Conservation (phyloP, 2,888 invertebrate species). For the Drosophila seclusa region DNA sequence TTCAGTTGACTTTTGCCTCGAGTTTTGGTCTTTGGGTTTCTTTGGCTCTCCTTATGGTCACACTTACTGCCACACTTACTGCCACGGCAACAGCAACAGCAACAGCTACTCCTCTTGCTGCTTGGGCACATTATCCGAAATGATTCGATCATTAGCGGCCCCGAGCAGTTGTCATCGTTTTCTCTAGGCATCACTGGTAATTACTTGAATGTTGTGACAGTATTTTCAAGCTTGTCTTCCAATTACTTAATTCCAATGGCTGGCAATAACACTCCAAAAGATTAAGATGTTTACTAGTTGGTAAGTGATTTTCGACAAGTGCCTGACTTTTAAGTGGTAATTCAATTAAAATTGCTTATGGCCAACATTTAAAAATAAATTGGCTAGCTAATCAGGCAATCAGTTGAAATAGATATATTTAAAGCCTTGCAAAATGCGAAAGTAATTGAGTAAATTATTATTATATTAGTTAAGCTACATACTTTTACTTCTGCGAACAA, state of each 20-base stretch:
- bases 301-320: slow-evolving; percentile 45
- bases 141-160: slow-evolving; percentile 79
- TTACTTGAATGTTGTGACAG: slow-evolving; percentile 78
- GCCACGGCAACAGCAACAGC: slow-evolving; percentile 35
- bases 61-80: slow-evolving; percentile 51
- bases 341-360: neutral
- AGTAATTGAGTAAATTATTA: neutral
- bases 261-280: slow-evolving; percentile 53
- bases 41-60: slow-evolving; percentile 64
- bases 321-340: slow-evolving; percentile 3
- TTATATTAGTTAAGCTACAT: neutral
- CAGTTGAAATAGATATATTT: neutral
- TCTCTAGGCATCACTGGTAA: slow-evolving; percentile 73
- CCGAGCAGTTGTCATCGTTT: slow-evolving; percentile 50
- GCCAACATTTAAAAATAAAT: neutral
- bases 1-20: slow-evolving; percentile 75
- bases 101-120: slow-evolving; percentile 25
- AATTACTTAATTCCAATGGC: slow-evolving; percentile 75
- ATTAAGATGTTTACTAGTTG: slow-evolving; percentile 38
- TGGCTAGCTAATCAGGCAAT: neutral
- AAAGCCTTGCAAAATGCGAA: neutral
- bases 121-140: slow-evolving; percentile 72
- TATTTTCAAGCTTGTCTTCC: slow-evolving; percentile 70
- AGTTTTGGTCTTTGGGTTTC: slow-evolving; percentile 44
- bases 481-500: neutral